Base-by-base conservation (phyloP, 2,113 vertebrate genomes). In the Varanus salvator region DNA sequence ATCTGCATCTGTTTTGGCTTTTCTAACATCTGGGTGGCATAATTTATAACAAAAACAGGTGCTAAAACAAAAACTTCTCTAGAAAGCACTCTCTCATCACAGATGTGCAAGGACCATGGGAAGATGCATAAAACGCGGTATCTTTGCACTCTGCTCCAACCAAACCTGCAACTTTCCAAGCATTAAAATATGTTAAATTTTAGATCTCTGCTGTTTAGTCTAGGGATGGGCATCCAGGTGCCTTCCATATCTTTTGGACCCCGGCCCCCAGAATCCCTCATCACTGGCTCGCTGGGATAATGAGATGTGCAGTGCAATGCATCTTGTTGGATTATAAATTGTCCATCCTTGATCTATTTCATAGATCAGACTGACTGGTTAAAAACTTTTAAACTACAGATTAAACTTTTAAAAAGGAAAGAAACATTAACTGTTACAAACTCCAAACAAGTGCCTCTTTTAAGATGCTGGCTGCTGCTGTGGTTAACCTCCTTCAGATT, bases 21-120 rank as follows among this genome's bases (percentile, higher is more conserved):
- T 83, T 77, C 21, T 54, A 52, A 77, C 60, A 84, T 66, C 60
- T 84, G 88, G 88, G 19, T 8, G 38, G 31, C 15, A 34, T 31
- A 31, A 83, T 75, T 74, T 77, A 52, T 34, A 68, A 68, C 72
- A 68, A 68, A 81, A 84, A 29, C 57, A 89, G 81, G 31, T 89
- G 81, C 78, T 81, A n/a, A 31, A 11, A 27, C 17, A 64, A 50
- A 88, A 84, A 25, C 44, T 2, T 48, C 74, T 64, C 87, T 29
- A 60, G 69, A 72, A 81, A n/a, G 3, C 11, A 25, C 38, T 48
- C 38, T 44, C 75, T 86, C 75, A 64, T 11, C 74, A 23, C 23
- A 86, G 48, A 80, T 52, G 29, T 87, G 60, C 12, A 34, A 52
- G 29, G 31, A n/a, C 19, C 3, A 34, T 27, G 31, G n/a, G 3